phyloP scores from a whole-genome alignment of 2,113 vertebrate genomes.

The Tetrao urogallus region DNA sequence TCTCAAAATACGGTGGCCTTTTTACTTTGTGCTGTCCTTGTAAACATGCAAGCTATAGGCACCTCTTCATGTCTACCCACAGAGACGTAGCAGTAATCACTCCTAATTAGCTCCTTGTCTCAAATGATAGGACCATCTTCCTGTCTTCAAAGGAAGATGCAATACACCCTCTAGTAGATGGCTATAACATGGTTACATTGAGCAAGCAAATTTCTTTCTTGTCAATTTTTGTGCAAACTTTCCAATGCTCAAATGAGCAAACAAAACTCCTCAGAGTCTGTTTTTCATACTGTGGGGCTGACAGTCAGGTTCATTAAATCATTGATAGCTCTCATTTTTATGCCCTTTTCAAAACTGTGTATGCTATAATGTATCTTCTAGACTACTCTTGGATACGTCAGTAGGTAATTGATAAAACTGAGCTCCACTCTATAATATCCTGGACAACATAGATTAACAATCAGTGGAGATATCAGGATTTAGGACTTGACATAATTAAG shows the following conservation, averaged over 20 bases:
- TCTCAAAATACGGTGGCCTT: neutral
- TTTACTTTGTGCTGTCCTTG: neutral
- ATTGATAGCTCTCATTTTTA: neutral
- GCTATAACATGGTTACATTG: neutral
- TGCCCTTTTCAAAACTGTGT: neutral
- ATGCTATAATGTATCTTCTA: neutral
- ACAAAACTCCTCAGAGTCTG: fast-evolving
- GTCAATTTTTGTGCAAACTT: neutral
- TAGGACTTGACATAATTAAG: neutral
- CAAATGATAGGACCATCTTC: neutral
- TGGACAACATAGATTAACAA: neutral
- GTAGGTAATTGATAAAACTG: neutral
- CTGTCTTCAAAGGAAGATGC: neutral
- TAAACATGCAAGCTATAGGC: neutral
- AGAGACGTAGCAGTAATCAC: neutral
- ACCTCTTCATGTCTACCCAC: fast-evolving
- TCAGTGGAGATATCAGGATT: neutral
- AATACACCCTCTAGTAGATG: neutral
- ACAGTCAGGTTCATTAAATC: neutral
- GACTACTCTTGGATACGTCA: neutral
- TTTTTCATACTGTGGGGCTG: neutral
- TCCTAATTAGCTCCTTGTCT: neutral
- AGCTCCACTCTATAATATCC: neutral
- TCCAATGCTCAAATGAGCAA: neutral
- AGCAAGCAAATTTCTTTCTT: neutral